Evolutionary conservation across 1,140 invertebrate species (phyloP), one percentile per base, ranked within the genome.

Genomic region (Drosophila tropicalis): DNA sequence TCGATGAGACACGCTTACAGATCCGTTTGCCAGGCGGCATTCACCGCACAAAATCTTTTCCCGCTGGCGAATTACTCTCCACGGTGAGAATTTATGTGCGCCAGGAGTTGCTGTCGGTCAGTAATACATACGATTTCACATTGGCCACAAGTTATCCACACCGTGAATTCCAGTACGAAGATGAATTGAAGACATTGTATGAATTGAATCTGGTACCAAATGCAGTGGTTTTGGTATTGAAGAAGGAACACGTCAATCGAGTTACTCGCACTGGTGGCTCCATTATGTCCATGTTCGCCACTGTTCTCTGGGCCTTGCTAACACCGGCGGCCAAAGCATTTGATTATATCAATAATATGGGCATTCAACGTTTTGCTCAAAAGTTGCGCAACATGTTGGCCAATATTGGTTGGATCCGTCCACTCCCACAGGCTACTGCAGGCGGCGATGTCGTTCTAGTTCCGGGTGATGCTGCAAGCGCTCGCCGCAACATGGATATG

Each of bases 11-110:
- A 0, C 94, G 96, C 60, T 94, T 98, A 44, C 97, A 98, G 92
- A 97, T 98, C 84, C 95, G 96, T 77, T 81, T 98, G 56, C 96
- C 97, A 0, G 95, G 96, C 91, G 97, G 97, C 9, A 94, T 94
- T 1, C 72, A 81, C 3, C 84, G 90, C 56, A 93, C 90, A 6
- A 83, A 93, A 56, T 86, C 92, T 5, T 94, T 94, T 69, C 69
- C 90, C 17, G 62, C 54, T 4, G 61, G 69, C 0, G 90, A 91
- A 73, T 76, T 92, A 41, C 91, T 95, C 76, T 62, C 90, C 76
- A 90, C 90, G 13, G 76, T 91, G 40, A 90, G 90, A 15, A 57
- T 69, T 3, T 87, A 66, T 67, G 89, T 94, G 6, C 73, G 75
- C 17, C 61, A 65, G 10, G 86, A 90, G 29, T 41, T 92, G 51